These are phyloP conservation scores for Lasioglossum leucozonium DNA, from an alignment of 2,888 invertebrate species.

Conservation along the genomic window DNA sequence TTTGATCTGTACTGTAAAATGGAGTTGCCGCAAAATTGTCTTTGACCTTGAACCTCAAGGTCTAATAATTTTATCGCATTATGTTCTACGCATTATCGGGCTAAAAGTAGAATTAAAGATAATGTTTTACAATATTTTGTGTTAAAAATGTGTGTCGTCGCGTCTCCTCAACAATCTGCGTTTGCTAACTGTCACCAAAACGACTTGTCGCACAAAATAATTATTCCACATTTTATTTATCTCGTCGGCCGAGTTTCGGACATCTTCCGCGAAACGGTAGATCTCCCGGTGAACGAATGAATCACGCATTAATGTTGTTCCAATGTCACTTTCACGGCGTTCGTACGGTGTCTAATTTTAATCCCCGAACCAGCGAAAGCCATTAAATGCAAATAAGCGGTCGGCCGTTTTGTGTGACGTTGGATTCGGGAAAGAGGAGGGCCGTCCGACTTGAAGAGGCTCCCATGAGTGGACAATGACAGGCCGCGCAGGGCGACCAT, in stretches of 20 bases:
- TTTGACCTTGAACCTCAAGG: too few relatives aligned
- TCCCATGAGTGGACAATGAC: constrained; percentile 39
- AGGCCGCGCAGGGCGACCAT: constrained; percentile 58
- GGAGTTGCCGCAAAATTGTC: too few relatives aligned
- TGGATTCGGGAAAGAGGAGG: constrained; percentile 32
- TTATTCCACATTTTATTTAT: background rate
- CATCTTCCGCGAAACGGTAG: background rate
- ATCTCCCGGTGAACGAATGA: background rate
- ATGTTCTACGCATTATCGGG: too few relatives aligned
- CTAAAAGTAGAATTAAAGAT: too few relatives aligned
- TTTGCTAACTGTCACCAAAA: background rate
- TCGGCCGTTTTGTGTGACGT: constrained; percentile 31
- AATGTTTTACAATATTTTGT: too few relatives aligned
- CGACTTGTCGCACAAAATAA: background rate
- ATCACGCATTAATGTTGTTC: constrained; percentile 8
- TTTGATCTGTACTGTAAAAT: too few relatives aligned
- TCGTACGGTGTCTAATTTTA: constrained; percentile 17
- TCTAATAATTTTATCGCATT: too few relatives aligned
- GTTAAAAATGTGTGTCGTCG: too few relatives aligned
- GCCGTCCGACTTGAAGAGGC: constrained; percentile 30
- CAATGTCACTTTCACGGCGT: background rate
- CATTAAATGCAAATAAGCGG: constrained; percentile 51
- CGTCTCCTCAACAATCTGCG: too few relatives aligned
- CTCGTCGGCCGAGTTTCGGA: background rate
- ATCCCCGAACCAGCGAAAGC: constrained; percentile 39